Conservation (phyloP, 2,888 invertebrate species). For the Galerucella calmariensis region DNA sequence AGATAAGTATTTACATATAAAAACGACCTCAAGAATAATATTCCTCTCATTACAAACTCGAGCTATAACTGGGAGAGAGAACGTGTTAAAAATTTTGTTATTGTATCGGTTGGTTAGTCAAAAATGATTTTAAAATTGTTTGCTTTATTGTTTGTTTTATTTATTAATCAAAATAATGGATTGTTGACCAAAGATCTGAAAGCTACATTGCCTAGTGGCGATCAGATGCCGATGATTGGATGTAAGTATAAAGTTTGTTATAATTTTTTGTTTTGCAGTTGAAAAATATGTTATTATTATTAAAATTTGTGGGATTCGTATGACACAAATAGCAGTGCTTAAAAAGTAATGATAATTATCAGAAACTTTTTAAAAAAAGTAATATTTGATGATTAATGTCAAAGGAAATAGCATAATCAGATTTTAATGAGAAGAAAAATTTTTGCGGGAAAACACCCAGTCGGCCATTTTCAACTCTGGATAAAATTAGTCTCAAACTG, state of each 20-base stretch:
- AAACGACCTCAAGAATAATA: not conserved
- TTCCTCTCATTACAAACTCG: not conserved
- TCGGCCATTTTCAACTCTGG: too few relatives aligned
- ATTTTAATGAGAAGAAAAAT: too few relatives aligned
- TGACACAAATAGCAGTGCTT: too few relatives aligned
- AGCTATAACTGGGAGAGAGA: not conserved
- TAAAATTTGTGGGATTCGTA: too few relatives aligned
- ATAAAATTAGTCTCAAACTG: too few relatives aligned
- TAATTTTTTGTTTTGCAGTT: not conserved
- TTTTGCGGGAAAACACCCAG: too few relatives aligned
- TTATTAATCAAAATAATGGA: not conserved
- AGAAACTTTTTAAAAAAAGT: too few relatives aligned
- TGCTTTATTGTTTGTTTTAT: not conserved
- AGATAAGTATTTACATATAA: too few relatives aligned
- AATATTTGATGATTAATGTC: too few relatives aligned
- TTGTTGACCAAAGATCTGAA: conserved; percentile 51
- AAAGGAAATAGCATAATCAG: too few relatives aligned
- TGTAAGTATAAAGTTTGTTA: conserved; percentile 62
- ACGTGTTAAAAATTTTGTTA: not conserved
- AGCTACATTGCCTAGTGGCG: conserved; percentile 64
- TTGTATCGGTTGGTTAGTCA: not conserved
- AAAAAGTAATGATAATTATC: too few relatives aligned
- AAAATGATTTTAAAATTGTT: not conserved
- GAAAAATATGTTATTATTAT: too few relatives aligned
- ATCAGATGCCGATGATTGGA: conserved; percentile 69